Percentiles rank a stretch among this genome's conserved stretches.
phyloP scores from a whole-genome alignment of 2,113 vertebrate genomes.

The Ptilorrhoa leucosticta region DNA sequence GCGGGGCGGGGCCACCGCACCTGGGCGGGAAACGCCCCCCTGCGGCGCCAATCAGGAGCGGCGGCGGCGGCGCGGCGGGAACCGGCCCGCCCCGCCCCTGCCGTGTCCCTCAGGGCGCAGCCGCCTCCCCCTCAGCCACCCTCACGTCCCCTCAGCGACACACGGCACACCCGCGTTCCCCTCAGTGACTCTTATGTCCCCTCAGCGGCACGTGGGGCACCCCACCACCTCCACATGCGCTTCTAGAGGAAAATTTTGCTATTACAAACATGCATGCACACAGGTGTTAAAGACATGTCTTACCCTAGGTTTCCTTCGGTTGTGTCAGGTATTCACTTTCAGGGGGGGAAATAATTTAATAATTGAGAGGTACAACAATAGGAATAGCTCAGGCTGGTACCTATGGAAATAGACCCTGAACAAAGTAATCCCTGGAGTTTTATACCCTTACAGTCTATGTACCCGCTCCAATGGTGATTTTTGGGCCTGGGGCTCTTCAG shows the following conservation, averaged over 20 bases:
- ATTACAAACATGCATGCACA: no score
- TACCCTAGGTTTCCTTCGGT: neutral
- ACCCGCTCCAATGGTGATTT: neutral
- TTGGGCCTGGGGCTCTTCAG: neutral
- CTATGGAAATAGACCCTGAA: neutral
- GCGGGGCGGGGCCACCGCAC: neutral
- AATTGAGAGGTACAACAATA: neutral
- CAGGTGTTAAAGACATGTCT: neutral
- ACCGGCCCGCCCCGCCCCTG: no score
- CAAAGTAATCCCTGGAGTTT: neutral
- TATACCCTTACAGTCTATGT: no score
- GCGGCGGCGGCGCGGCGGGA: no score
- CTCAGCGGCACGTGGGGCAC: neutral
- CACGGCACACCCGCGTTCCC: neutral
- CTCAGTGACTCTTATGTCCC: neutral
- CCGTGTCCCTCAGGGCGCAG: no score
- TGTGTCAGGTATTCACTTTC: neutral
- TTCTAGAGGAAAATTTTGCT: neutral
- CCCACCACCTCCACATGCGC: neutral
- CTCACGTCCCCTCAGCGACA: neutral
- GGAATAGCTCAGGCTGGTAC: neutral
- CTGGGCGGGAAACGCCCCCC: neutral
- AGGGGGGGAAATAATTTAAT: neutral
- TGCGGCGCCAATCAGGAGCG: no score
- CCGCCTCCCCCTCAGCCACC: no score